These are phyloP conservation scores for Parazoanthus atlanticus DNA, from an alignment of 92 coral and sea anemone genomes.

Conservation along the genomic window DNA sequence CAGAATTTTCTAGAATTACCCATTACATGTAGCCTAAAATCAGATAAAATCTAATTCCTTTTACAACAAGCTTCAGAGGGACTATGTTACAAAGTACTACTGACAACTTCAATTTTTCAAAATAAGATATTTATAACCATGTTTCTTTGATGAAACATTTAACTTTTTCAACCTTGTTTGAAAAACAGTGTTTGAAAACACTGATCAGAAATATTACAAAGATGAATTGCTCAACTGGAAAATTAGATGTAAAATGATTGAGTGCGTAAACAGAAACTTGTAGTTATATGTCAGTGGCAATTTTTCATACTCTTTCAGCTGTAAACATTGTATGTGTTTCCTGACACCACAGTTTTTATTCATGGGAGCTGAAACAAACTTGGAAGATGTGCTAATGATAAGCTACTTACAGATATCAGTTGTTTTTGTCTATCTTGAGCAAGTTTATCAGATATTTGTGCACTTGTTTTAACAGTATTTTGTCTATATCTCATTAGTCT, in stretches of 20 bases:
- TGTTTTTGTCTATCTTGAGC: background rate
- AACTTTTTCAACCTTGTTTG: too few relatives aligned
- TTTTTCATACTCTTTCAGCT: background rate
- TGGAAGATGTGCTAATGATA: background rate
- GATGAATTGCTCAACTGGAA: background rate
- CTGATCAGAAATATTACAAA: background rate
- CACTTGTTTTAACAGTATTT: background rate
- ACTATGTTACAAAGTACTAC: too few relatives aligned
- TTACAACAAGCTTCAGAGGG: too few relatives aligned
- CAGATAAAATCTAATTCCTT: too few relatives aligned
- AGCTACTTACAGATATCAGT: background rate
- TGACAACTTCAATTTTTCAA: too few relatives aligned
- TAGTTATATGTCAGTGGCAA: background rate
- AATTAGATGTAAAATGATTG: background rate
- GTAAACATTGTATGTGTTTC: too few relatives aligned
- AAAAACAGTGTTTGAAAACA: too few relatives aligned
- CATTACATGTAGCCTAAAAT: too few relatives aligned
- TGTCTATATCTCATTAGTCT: background rate
- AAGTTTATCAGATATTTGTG: background rate
- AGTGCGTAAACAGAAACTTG: too few relatives aligned
- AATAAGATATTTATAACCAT: too few relatives aligned
- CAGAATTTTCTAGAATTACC: too few relatives aligned
- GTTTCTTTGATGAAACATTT: too few relatives aligned
- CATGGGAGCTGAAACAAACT: background rate
- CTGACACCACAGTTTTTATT: background rate